These are phyloP conservation scores for Oncorhynchus masou DNA, from an alignment of 2,113 vertebrate genomes.

Conservation along the genomic window DNA sequence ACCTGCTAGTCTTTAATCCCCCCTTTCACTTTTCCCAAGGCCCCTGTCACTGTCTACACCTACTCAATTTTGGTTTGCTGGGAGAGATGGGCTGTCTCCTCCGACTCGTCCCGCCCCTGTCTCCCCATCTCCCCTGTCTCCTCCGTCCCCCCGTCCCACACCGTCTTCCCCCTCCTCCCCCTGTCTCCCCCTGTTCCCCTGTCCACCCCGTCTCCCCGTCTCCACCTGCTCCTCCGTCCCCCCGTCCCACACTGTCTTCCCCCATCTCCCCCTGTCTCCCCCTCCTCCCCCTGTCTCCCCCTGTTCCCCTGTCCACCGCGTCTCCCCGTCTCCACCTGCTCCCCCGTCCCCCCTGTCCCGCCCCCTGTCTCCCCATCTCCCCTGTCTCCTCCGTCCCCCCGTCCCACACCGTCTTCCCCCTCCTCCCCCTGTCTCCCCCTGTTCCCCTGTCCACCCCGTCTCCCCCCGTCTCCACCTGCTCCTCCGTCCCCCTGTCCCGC, in stretches of 20 bases:
- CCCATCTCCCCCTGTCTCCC: neutral
- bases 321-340: neutral
- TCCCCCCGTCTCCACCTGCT: neutral
- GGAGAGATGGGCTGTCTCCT: too few relatives aligned
- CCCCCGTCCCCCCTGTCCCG: neutral
- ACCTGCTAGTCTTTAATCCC: neutral
- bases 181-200: neutral
- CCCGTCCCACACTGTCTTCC: neutral
- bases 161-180: too few relatives aligned
- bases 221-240: neutral
- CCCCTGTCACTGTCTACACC: neutral
- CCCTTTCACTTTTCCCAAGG: neutral
- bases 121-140: too few relatives aligned
- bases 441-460: neutral
- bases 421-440: neutral
- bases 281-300: neutral
- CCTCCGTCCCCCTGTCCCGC: neutral
- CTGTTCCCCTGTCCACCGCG: neutral
- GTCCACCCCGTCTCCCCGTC: neutral
- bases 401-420: neutral
- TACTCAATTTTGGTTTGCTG: too few relatives aligned
- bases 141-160: too few relatives aligned
- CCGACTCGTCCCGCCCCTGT: too few relatives aligned
- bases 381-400: too few relatives aligned
- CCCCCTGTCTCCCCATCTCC: too few relatives aligned